Conservation (phyloP, 1,140 invertebrate genomes). For the Drosophila equinoxialis region DNA sequence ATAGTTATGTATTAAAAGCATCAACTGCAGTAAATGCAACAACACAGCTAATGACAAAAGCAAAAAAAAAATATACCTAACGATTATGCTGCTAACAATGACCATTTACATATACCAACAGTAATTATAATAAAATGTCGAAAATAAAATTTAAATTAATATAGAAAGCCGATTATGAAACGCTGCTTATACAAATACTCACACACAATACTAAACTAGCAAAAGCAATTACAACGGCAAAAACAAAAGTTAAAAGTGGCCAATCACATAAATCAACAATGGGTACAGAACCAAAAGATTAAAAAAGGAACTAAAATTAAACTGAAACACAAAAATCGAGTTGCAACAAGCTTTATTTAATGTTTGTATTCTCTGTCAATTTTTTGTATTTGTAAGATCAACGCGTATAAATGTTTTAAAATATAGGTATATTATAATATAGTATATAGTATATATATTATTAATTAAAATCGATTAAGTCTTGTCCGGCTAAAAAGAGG, state of each 20-base stretch:
- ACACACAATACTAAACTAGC: conserved; percentile 18
- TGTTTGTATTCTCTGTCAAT: too few species aligned
- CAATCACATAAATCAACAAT: conserved; percentile 82
- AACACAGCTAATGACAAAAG: conserved; percentile 31
- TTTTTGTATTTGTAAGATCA: too few species aligned
- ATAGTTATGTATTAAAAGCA: conserved; percentile 29
- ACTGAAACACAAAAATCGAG: conserved; percentile 26
- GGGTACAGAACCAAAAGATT: conserved; percentile 31
- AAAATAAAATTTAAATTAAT: conserved; percentile 83
- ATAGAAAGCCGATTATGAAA: conserved; percentile 82
- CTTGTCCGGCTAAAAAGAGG: too few species aligned
- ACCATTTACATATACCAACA: conserved; percentile 80
- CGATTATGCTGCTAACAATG: conserved; percentile 64
- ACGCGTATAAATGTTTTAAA: too few species aligned
- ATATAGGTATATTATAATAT: too few species aligned
- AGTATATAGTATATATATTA: too few species aligned
- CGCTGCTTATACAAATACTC: conserved; percentile 30
- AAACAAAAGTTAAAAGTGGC: conserved; percentile 73
- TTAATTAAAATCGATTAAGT: too few species aligned
- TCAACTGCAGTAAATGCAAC: conserved; percentile 62
- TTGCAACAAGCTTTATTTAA: too few species aligned
- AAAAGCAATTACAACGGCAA: conserved; percentile 40
- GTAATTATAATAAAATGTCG: conserved; percentile 82
- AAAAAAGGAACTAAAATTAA: conserved; percentile 28
- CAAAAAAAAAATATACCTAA: conserved; percentile 24